Evolutionary conservation across 2,113 vertebrate species (phyloP).

Genomic region (Coreoperca whiteheadi): DNA sequence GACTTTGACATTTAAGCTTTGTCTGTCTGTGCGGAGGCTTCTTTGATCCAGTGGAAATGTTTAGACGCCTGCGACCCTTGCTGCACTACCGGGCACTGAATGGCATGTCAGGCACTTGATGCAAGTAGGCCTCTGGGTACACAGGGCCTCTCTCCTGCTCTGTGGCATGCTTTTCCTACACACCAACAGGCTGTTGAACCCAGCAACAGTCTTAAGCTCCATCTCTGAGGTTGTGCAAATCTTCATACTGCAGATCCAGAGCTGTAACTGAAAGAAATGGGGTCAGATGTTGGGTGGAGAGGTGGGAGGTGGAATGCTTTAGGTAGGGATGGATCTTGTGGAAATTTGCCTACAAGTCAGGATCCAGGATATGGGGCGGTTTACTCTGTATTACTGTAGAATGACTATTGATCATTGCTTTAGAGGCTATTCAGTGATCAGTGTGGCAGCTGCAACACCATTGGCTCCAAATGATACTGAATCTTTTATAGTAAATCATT

Average conservation of each 20-base stretch:
- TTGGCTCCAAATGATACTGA: neutral
- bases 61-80: constrained; percentile 31
- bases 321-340: constrained; percentile 1
- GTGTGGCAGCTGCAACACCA: constrained; percentile 11
- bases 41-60: constrained; percentile 54
- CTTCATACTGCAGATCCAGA: neutral
- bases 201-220: neutral
- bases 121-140: constrained; percentile 53
- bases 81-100: constrained; percentile 33
- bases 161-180: constrained; percentile 34
- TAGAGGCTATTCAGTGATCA: constrained; percentile 11
- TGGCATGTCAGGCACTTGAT: constrained; percentile 61
- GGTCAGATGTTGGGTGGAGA: neutral
- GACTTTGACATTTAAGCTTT: constrained; percentile 54
- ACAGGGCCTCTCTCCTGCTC: constrained; percentile 40
- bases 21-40: constrained; percentile 22
- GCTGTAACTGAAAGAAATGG: neutral
- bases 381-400: neutral
- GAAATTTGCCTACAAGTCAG: constrained; percentile 30
- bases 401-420: constrained; percentile 1
- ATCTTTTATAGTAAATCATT: neutral
- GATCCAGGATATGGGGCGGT: neutral
- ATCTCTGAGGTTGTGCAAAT: constrained; percentile 14
- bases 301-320: constrained; percentile 33
- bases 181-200: constrained; percentile 18